Conservation (phyloP, 2,797 vertebrate genomes). For the Tarsius wallacei region DNA sequence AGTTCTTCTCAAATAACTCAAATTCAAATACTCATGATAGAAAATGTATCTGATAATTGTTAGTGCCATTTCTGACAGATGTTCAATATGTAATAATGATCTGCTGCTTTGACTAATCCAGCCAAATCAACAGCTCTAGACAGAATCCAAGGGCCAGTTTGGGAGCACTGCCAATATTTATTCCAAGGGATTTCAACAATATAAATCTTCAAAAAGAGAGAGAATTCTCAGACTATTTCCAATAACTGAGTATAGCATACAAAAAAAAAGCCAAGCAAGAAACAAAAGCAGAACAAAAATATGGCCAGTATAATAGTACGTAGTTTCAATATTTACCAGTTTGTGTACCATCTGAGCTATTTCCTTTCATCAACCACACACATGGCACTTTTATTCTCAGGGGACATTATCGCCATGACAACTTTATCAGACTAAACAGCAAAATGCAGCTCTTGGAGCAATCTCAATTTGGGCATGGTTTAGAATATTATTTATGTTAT, state of each 20-base stretch:
- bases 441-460: conserved; percentile 88
- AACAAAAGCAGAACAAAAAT: conserved; percentile 75
- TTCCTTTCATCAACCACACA: conserved; percentile 91
- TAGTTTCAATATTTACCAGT: conserved; percentile 92
- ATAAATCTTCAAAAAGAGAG: conserved; percentile 82
- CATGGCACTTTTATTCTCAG: conserved; percentile 89
- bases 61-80: conserved; percentile 91
- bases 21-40: conserved; percentile 82
- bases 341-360: conserved; percentile 91
- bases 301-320: conserved; percentile 78
- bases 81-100: conserved; percentile 91
- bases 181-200: conserved; percentile 83
- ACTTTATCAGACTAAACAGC: conserved; percentile 93
- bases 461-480: conserved; percentile 84
- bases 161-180: conserved; percentile 86
- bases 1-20: conserved; percentile 68
- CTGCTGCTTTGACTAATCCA: conserved; percentile 89
- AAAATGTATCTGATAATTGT: conserved; percentile 90
- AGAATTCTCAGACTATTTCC: conserved; percentile 75
- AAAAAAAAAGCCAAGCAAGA: conserved; percentile 79
- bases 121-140: conserved; percentile 90
- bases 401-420: conserved; percentile 93
- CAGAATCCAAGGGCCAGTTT: conserved; percentile 89
- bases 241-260: conserved; percentile 79
- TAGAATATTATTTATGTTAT: conserved; percentile 87